Base-by-base conservation (phyloP, 1,140 invertebrate genomes). In the Lasioglossum baleicum region DNA sequence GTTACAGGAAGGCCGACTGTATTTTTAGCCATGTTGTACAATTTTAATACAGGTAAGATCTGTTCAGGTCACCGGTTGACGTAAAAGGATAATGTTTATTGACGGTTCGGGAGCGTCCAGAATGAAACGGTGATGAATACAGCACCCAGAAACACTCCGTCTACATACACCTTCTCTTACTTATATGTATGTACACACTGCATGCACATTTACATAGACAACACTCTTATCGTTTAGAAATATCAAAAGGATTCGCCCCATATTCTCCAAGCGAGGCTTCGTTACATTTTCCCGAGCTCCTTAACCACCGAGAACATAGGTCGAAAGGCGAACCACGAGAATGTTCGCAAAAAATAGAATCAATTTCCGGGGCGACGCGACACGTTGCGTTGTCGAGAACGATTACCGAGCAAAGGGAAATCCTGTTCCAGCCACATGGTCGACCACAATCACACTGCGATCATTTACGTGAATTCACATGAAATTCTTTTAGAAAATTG, bases 131-230 rank as follows among this genome's bases (percentile, higher is more conserved):
- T 58, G 48, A 78, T 64, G 70, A 69, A 72, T 61, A 78, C 60
- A 77, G 44, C 48, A 42, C 68, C 60, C 60, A 78, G 53, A 71
- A 51, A 71, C 58, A 42, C 67, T 58, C 42, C 75, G 64, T 22
- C 60, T 44, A 78, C 48, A 13, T 44, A 3, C 63, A 3, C 63
- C 63, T 26, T 64, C 76, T 20, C 75, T 71, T 26, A 78, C 69
- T 51, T 53, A 61, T 11, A 72, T 53, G 51, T 87, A 87, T 87
- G 67, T 87, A 87, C 85, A 87, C 70, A 78, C 70, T 26, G 81
- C 85, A 87, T 87, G 83, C 83, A 87, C 80, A 73, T 79, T 64
- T 74, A 85, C 81, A 85, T 80, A 73, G 81, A 87, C 81, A 85
- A 87, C 81, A 85, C 51, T 67, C 75, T 87, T 87, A 85, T 87